phyloP scores from a whole-genome alignment of 2,113 vertebrate genomes.

The Siphamia tubifer region DNA sequence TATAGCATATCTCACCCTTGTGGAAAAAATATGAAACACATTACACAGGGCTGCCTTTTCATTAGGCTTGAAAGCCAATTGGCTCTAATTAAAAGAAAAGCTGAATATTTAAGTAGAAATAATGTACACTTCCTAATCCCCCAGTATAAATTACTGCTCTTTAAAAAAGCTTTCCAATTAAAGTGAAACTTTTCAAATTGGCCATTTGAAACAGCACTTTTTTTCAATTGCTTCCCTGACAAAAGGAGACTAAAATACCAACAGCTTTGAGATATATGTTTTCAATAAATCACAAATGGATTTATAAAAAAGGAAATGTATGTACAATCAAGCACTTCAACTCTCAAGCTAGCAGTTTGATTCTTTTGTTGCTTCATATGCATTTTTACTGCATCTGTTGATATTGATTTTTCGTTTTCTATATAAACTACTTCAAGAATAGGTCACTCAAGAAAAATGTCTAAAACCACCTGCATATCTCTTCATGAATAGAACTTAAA shows the following conservation, averaged over 20 bases:
- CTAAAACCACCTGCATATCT: neutral
- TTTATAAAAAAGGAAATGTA: neutral
- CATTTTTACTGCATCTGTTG: neutral
- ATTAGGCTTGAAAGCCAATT: neutral
- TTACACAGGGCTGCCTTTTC: neutral
- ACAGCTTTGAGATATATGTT: neutral
- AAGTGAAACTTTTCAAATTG: neutral
- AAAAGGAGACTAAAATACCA: neutral
- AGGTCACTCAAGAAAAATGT: no score
- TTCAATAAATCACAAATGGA: neutral
- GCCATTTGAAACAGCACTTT: neutral
- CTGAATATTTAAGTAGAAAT: neutral
- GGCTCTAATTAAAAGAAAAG: neutral
- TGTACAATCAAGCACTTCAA: slow-evolving; percentile 7
- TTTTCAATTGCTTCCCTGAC: neutral
- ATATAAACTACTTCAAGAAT: neutral
- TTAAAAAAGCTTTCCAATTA: neutral
- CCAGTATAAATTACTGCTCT: neutral
- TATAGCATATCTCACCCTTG: slow-evolving; percentile 39
- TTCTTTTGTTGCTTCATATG: neutral
- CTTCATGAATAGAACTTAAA: slow-evolving; percentile 8
- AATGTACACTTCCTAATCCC: neutral
- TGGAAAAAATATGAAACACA: slow-evolving; percentile 34
- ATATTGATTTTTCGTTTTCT: neutral
- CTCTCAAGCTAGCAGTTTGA: slow-evolving; percentile 2